phyloP scores from a whole-genome alignment of 2,113 vertebrate genomes.

The Colossoma macropomum region DNA sequence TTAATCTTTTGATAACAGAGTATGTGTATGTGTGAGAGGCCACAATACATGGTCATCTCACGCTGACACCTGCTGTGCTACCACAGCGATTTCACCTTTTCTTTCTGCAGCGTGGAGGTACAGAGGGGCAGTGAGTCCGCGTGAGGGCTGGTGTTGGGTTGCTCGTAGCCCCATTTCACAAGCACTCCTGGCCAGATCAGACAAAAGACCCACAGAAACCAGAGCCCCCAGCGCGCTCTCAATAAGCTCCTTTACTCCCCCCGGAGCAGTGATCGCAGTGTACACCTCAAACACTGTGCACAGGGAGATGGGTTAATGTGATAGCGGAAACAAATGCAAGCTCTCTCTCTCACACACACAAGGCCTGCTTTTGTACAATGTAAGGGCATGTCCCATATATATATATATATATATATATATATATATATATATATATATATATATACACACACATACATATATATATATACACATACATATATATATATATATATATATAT shows the following conservation, averaged over 20 bases:
- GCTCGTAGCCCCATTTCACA: conserved; percentile 74
- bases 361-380: too few relatives aligned
- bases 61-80: conserved; percentile 21
- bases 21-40: neutral
- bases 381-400: neutral
- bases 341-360: conserved; percentile 20
- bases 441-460: neutral
- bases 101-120: conserved; percentile 50
- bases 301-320: conserved; percentile 68
- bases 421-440: conserved; percentile 44
- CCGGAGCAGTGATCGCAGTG: conserved; percentile 57
- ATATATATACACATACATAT: conserved; percentile 41
- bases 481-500: neutral
- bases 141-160: conserved; percentile 72
- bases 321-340: conserved; percentile 62
- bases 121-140: conserved; percentile 63
- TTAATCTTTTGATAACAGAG: neutral
- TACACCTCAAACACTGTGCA: conserved; percentile 71
- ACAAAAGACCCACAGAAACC: conserved; percentile 79
- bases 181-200: conserved; percentile 65
- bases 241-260: conserved; percentile 73
- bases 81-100: conserved; percentile 38
- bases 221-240: conserved; percentile 69
- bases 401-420: neutral
- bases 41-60: conserved; percentile 6